These are phyloP conservation scores for Hippasteria phrygiana DNA, from an alignment of 53 echinoderm and acorn worm genomes.

Conservation along the genomic window DNA sequence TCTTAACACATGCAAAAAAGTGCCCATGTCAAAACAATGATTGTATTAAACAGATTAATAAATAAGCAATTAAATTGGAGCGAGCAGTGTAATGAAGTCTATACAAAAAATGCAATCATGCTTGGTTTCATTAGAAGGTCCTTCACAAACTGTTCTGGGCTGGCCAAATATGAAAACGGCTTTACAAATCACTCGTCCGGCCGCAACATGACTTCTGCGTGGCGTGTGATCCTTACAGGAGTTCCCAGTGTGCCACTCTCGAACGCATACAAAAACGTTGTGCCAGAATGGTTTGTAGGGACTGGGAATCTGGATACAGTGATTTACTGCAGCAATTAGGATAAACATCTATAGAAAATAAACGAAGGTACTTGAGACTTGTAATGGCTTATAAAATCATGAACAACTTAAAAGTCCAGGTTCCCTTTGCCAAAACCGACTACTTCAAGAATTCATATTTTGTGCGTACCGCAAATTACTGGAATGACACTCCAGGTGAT, in stretches of 20 bases:
- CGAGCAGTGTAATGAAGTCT: no score
- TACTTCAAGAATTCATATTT: not conserved
- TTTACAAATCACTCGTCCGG: not conserved
- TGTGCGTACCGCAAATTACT: not conserved
- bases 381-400: not conserved
- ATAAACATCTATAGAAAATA: not conserved
- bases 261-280: not conserved
- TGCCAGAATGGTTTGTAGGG: slow-evolving; percentile 19
- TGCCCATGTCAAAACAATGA: no score
- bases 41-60: no score
- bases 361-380: not conserved
- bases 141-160: not conserved
- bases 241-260: not conserved
- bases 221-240: not conserved
- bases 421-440: slow-evolving; percentile 9
- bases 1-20: no score
- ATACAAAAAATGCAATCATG: no score
- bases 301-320: not conserved
- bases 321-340: not conserved
- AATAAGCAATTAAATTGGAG: no score
- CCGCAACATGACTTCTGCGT: not conserved
- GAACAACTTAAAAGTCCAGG: not conserved
- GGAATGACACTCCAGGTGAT: not conserved
- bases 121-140: not conserved
- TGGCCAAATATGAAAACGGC: not conserved